A percentile compares a stretch with the other conserved stretches of the same genome.
Conservation (phyloP, 1,140 invertebrate species). For the Parasteatoda tepidariorum region DNA sequence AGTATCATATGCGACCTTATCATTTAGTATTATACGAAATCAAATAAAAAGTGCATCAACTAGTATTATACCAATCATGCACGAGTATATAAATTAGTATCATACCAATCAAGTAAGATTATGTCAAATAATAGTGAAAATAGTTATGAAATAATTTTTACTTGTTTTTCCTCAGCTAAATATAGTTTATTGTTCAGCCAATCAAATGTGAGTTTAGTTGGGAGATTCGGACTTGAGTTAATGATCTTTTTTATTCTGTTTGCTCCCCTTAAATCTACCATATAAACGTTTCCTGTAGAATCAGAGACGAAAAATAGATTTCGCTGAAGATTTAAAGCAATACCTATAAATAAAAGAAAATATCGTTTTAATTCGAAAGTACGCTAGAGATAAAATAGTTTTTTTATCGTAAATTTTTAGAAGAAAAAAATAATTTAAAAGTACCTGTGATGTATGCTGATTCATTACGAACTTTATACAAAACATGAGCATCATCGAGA, state of each 20-base stretch:
- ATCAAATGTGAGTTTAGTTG: constrained; percentile 80
- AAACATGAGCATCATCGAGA: constrained; percentile 74
- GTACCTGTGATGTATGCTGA: constrained; percentile 64
- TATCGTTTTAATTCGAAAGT: neutral
- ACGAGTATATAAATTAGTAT: too few species aligned
- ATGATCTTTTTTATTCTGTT: constrained; percentile 70
- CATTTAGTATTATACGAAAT: too few species aligned
- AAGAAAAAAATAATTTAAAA: too few species aligned
- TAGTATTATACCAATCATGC: too few species aligned
- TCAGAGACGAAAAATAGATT: constrained; percentile 82
- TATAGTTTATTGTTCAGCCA: constrained; percentile 88
- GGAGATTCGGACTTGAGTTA: constrained; percentile 72
- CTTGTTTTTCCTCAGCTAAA: constrained; percentile 72
- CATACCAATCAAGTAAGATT: too few species aligned
- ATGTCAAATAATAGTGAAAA: too few species aligned
- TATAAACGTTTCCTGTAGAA: constrained; percentile 68
- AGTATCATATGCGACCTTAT: too few species aligned
- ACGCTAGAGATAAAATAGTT: constrained; percentile 4
- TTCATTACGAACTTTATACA: constrained; percentile 68
- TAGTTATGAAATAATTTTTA: constrained; percentile 62
- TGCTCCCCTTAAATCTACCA: constrained; percentile 49
- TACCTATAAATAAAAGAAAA: constrained; percentile 71
- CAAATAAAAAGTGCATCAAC: too few species aligned
- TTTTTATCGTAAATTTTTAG: neutral
- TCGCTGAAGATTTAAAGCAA: constrained; percentile 79